Percentiles rank a stretch among this genome's conserved stretches.
These are phyloP conservation scores for Isichthys henryi DNA, from an alignment of 2,113 vertebrate genomes.

Conservation along the genomic window DNA sequence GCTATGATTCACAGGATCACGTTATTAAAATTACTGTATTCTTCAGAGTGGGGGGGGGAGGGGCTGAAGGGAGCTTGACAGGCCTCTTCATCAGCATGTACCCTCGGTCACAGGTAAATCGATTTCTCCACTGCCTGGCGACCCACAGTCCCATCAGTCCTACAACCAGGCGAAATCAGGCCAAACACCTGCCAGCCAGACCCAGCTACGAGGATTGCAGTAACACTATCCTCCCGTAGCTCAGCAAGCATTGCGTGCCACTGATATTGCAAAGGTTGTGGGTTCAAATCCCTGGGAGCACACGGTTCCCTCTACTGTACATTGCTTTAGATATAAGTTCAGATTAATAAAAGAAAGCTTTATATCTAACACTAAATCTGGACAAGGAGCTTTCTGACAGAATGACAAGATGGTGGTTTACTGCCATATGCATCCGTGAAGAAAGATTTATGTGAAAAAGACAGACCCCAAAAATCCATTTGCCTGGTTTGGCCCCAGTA, in stretches of 20 bases:
- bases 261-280: neutral
- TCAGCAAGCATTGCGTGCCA: neutral
- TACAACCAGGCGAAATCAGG: neutral
- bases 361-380: neutral
- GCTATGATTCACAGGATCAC: neutral
- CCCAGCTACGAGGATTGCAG: neutral
- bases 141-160: neutral
- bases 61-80: neutral
- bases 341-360: neutral
- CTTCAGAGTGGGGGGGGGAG: neutral
- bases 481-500: conserved; percentile 19
- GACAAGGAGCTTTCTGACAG: neutral
- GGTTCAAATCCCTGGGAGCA: neutral
- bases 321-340: neutral
- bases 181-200: neutral
- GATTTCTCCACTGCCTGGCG: neutral
- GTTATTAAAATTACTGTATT: neutral
- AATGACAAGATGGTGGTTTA: neutral
- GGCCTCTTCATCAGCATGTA: neutral
- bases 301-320: neutral
- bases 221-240: neutral
- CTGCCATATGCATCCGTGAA: neutral
- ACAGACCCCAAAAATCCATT: conserved; percentile 5
- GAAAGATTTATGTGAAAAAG: neutral
- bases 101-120: neutral